phyloP scores from a whole-genome alignment of 1,140 invertebrate species.

The Ganaspis sp. region DNA sequence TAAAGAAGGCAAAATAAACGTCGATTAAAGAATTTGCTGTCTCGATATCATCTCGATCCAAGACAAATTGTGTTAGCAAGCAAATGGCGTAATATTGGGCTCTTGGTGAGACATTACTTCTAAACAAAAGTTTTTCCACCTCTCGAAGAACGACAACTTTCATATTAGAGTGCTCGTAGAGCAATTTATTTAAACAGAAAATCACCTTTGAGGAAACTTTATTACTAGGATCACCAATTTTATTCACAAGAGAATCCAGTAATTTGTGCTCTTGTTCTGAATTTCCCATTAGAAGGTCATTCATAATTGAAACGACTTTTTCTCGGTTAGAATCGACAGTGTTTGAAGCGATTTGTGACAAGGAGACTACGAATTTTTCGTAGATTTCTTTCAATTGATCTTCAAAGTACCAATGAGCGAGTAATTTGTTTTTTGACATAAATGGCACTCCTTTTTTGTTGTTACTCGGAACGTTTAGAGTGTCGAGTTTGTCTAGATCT shows the following conservation, averaged over 20 bases:
- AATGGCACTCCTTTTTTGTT: constrained; percentile 68
- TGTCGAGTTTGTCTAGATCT: constrained; percentile 75
- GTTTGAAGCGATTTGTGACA: constrained; percentile 82
- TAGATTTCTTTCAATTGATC: constrained; percentile 88
- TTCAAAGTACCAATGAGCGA: constrained; percentile 87
- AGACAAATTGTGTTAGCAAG: constrained; percentile 89
- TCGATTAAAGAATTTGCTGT: constrained; percentile 89
- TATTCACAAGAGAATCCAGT: constrained; percentile 91
- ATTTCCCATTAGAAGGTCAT: constrained; percentile 87
- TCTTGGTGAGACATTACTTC: constrained; percentile 88
- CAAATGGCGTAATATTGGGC: constrained; percentile 97
- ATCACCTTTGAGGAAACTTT: constrained; percentile 92
- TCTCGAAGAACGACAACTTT: constrained; percentile 91
- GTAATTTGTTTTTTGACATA: constrained; percentile 74
- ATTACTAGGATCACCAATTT: constrained; percentile 94
- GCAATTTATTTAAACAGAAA: constrained; percentile 89
- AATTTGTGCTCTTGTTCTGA: constrained; percentile 93
- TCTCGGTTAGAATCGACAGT: constrained; percentile 88
- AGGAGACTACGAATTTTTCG: constrained; percentile 81
- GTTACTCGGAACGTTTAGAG: constrained; percentile 75
- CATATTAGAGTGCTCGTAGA: constrained; percentile 94
- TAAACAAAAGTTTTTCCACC: constrained; percentile 92
- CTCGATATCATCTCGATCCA: constrained; percentile 83
- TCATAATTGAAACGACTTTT: constrained; percentile 87
- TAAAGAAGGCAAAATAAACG: constrained; percentile 98